A percentile compares a stretch with the other conserved stretches of the same genome.
phyloP scores from a whole-genome alignment of 2,113 vertebrate species.

The Panthera leo region DNA sequence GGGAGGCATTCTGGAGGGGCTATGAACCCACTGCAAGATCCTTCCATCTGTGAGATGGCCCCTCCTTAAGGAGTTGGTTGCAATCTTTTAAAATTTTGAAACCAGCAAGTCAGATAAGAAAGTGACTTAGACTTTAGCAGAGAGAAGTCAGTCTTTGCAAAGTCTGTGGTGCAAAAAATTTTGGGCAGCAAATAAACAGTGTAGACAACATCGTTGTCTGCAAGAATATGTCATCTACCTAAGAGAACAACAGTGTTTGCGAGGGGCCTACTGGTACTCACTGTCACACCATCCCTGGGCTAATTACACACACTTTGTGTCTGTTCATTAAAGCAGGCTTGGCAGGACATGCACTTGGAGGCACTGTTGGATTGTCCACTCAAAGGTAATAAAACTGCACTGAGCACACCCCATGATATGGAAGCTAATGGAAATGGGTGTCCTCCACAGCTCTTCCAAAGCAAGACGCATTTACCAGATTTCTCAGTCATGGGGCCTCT shows the following conservation, averaged over 20 bases:
- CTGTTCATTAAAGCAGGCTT: constrained; percentile 64
- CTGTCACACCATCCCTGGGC: background rate
- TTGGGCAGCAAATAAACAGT: background rate
- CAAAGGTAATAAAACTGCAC: constrained; percentile 58
- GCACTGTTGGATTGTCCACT: constrained; percentile 43
- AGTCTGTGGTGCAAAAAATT: background rate
- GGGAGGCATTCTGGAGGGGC: background rate
- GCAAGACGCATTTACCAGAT: background rate
- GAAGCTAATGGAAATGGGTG: constrained; percentile 47
- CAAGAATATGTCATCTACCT: background rate
- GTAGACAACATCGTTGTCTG: background rate
- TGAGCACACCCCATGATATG: constrained; percentile 20
- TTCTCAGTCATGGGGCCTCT: background rate
- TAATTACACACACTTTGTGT: constrained; percentile 44
- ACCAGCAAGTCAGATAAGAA: background rate
- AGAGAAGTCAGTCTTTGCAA: background rate
- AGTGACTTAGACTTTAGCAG: background rate
- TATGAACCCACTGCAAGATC: background rate
- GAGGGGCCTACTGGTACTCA: background rate
- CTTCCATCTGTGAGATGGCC: background rate
- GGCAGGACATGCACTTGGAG: constrained; percentile 67
- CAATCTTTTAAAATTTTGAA: background rate
- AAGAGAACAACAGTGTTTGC: background rate
- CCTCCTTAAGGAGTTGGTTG: background rate
- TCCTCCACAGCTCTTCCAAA: background rate